Evolutionary conservation across 1,140 invertebrate species (phyloP).

Genomic region (Saxidomus purpurata): DNA sequence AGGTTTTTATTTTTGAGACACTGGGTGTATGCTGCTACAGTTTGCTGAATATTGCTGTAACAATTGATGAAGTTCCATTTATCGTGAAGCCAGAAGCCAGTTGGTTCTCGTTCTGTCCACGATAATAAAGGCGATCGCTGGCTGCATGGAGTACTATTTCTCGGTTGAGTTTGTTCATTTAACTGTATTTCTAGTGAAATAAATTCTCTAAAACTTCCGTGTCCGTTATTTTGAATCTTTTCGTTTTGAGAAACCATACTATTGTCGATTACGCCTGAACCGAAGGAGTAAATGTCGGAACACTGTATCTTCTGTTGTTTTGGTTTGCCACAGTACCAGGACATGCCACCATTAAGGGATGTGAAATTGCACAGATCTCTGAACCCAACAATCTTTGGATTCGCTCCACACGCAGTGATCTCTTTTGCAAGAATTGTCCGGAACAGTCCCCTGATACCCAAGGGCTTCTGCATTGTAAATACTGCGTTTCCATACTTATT

Average conservation of each 20-base stretch:
- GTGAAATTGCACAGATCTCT: slow-evolving; percentile 55
- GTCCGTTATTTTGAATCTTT: slow-evolving; percentile 14
- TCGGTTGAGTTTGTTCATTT: neutral
- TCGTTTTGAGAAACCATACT: neutral
- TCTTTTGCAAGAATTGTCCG: neutral
- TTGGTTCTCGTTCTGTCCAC: slow-evolving; percentile 11
- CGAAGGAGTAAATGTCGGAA: slow-evolving; percentile 28
- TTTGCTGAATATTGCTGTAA: neutral
- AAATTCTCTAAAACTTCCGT: neutral
- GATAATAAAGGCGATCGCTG: neutral
- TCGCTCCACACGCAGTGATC: slow-evolving; percentile 24
- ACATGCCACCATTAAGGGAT: slow-evolving; percentile 35
- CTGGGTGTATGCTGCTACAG: neutral
- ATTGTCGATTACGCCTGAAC: neutral
- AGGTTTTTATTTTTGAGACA: slow-evolving; percentile 48
- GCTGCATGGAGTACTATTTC: neutral
- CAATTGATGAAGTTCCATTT: slow-evolving; percentile 38
- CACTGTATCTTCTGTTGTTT: neutral
- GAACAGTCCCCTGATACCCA: slow-evolving; percentile 43
- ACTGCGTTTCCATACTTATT: slow-evolving; percentile 34
- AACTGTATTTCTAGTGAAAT: neutral
- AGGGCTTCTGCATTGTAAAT: slow-evolving; percentile 14
- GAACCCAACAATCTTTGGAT: slow-evolving; percentile 1
- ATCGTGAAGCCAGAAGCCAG: slow-evolving; percentile 34
- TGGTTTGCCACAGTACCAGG: slow-evolving; percentile 57